Evolutionary conservation across 2,113 vertebrate species (phyloP), one percentile per base, ranked within the genome.

Genomic region (Etheostoma spectabile): DNA sequence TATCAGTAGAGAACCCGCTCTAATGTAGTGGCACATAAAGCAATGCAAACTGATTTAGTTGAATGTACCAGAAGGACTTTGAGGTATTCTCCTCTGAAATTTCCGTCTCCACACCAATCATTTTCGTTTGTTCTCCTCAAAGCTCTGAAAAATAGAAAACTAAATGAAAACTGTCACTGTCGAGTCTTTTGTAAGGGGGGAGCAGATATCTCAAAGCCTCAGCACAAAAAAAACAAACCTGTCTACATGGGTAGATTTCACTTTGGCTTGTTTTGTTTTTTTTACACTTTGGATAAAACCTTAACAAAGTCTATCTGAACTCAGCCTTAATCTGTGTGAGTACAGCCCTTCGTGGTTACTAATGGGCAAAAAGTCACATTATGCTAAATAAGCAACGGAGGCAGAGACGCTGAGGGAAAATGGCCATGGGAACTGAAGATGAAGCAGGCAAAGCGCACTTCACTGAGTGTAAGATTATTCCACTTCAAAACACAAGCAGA

Each of bases 401-500:
- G 69, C 18, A 48, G 63, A 55, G 69, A 49, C 45, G 18, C 57
- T 57, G 52, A 64, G 73, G 71, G 72, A 59, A 70, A 80, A 85
- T 42, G 55, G 64, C 68, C 64, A 57, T 12, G 38, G 71, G 79
- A 52, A 79, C 12, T 22, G 57, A 79, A 63, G 72, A 82, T 38
- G 55, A 53, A 63, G 71, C 51, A 35, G 66, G 75, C 24, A 57
- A 65, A 70, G 45, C 10, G 22, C 68, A 79, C 61, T 73, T 65
- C 74, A 86, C 19, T 38, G 57, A 83, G 30, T 14, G 63, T 56
- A 12, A 21, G 49, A 80, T 86, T 65, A 55, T 75, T 83, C 80
- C 74, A 81, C 78, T 78, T 83, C 65, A 83, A 35, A 90, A 83
- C 83, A 87, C 65, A 74, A 18, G 64, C n/a, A 68, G 75, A 70